A percentile compares a stretch with the other conserved stretches of the same genome.
Conservation (phyloP, 2,113 vertebrate genomes). For the Ancistrus triradiatus region DNA sequence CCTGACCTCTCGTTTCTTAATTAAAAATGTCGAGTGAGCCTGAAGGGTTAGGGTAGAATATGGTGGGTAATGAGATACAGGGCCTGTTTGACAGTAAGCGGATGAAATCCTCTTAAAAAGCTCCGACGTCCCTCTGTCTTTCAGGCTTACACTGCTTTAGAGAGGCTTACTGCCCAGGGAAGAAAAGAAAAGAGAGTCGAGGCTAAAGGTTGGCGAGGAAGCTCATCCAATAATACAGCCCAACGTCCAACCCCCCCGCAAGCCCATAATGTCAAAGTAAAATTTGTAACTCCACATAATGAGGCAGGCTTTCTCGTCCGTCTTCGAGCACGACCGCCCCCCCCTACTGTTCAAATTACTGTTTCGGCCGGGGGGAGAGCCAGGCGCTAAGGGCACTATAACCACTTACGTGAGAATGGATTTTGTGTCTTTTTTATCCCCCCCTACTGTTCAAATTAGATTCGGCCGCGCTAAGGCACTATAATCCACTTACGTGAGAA, state of each 20-base stretch:
- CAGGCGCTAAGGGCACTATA: constrained; percentile 28
- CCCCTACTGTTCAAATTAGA: constrained; percentile 38
- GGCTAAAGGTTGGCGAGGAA: constrained; percentile 39
- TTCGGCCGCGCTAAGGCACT: constrained; percentile 18
- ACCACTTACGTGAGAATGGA: constrained; percentile 32
- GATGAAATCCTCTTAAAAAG: constrained; percentile 16
- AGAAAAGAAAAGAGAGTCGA: background rate
- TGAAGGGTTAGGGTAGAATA: constrained; percentile 33
- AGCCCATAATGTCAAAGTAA: constrained; percentile 32
- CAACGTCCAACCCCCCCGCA: constrained; percentile 8
- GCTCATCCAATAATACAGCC: constrained; percentile 26
- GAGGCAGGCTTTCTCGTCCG: background rate
- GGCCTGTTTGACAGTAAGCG: background rate
- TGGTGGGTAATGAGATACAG: constrained; percentile 5
- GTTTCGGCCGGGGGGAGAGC: constrained; percentile 23
- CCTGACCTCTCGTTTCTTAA: constrained; percentile 46
- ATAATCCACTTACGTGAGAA: constrained; percentile 37
- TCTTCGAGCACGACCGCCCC: background rate
- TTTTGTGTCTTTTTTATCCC: constrained; percentile 41
- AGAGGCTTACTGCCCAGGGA: background rate
- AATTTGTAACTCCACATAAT: constrained; percentile 33
- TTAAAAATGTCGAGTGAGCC: constrained; percentile 29
- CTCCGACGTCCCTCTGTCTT: background rate
- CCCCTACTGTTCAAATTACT: constrained; percentile 35
- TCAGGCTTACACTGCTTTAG: background rate